Conservation (phyloP, 2,797 vertebrate genomes). For the Sorex maritimensis region DNA sequence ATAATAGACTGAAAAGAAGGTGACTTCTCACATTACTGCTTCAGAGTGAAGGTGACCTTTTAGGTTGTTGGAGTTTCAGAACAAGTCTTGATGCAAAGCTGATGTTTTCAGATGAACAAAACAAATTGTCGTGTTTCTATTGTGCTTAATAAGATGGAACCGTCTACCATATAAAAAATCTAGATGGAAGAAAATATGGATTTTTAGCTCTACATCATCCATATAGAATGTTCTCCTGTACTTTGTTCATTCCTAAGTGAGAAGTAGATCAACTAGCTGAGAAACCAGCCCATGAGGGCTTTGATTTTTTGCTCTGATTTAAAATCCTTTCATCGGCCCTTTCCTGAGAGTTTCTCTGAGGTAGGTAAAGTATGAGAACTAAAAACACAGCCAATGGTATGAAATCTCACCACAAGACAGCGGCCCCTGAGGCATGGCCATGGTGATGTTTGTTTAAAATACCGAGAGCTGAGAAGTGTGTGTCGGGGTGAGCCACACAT, state of each 20-base stretch:
- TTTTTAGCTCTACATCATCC: not conserved
- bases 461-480: no score
- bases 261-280: no score
- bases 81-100: not conserved
- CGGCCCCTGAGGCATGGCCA: no score
- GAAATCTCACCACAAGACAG: no score
- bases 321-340: no score
- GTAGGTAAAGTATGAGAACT: no score
- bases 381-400: no score
- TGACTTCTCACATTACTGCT: not conserved
- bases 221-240: not conserved
- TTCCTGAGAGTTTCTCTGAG: no score
- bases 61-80: not conserved
- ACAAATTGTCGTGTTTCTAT: not conserved
- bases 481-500: no score
- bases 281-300: no score
- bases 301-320: no score
- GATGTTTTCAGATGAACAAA: not conserved
- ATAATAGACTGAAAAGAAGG: not conserved
- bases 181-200: not conserved
- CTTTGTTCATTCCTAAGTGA: not conserved
- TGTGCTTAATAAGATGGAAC: not conserved
- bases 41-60: not conserved
- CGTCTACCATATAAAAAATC: not conserved
- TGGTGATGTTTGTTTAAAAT: no score